Evolutionary conservation across 2,797 vertebrate genomes (phyloP), one percentile per base, ranked within the genome.

Genomic region (Peromyscus eremicus): DNA sequence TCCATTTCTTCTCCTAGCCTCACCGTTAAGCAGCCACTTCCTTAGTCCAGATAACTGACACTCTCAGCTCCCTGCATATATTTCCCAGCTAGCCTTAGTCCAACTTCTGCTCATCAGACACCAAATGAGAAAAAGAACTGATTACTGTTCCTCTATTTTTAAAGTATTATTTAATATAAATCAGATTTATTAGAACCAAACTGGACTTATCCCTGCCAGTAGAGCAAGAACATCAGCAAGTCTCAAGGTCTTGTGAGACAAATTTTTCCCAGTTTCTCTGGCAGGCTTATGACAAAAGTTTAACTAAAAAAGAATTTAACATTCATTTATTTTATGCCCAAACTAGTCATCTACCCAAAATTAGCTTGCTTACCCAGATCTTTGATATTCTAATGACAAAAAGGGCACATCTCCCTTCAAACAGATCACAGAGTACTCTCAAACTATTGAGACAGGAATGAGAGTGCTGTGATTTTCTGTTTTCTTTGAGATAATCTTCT

Each of bases 221-320:
- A 68, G 73, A 86, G 66, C n/a, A 57, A 12, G 49, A 34, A 34
- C 8, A 77, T 0, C 12, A 16, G 0, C 68, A 81, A 57, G 13
- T 86, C 27, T 82, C 52, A 66, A 32, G 1, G 29, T 40, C 40
- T 7, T 75, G 6, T 19, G 5, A 66, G n/a, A 32, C 19, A 34
- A 6, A 32, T 82, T 49, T 92, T 85, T 14, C 60, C 5, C 25
- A 2, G 17, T 12, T 27, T 14, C 34, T 37, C 29, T 81, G 13
- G 0, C 34, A 92, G 11, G 34, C 3, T 0, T 88, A 0, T 52
- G 19, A 43, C 34, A 6, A 0, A 43, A 5, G 29, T 3, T 3
- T 25, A 29, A 13, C 13, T 88, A 0, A 3, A 34, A 49, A 60
- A 2, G 4, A 10, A 32, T 75, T 49, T 64, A n/a, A 43, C 16